These are phyloP conservation scores for Lophius piscatorius DNA, from an alignment of 2,113 vertebrate species.

Conservation along the genomic window DNA sequence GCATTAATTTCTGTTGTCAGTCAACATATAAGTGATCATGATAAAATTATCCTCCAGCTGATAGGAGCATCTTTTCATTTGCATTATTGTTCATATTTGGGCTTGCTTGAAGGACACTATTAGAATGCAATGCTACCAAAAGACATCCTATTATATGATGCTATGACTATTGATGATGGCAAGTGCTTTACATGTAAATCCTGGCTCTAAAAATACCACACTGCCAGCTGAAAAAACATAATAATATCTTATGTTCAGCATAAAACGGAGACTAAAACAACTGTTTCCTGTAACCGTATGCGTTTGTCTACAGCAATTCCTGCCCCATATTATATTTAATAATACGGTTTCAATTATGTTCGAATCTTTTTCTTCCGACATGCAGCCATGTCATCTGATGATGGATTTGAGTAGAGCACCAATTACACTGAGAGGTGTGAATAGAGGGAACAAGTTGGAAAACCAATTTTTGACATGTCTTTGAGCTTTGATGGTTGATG, in stretches of 20 bases:
- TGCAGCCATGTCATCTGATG: conserved; percentile 35
- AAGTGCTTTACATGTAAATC: conserved; percentile 14
- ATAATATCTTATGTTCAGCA: background rate
- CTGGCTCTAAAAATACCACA: conserved; percentile 1
- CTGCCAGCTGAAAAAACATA: conserved; percentile 3
- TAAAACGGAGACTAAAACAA: conserved; percentile 21
- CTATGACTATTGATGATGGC: background rate
- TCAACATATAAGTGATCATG: background rate
- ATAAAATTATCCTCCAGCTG: background rate
- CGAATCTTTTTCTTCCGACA: conserved; percentile 30
- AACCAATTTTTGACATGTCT: conserved; percentile 57
- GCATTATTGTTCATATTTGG: background rate
- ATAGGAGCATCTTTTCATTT: background rate
- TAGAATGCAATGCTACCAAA: background rate
- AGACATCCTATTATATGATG: conserved; percentile 10
- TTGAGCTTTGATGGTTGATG: conserved; percentile 43
- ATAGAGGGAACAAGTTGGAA: conserved; percentile 15
- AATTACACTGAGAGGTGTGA: conserved; percentile 30
- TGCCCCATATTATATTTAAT: conserved; percentile 37
- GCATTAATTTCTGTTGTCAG: too few species aligned
- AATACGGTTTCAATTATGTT: conserved; percentile 45
- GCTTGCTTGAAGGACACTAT: conserved; percentile 1
- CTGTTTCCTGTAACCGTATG: conserved; percentile 25
- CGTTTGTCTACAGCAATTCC: conserved; percentile 27
- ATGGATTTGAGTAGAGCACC: conserved; percentile 26